A percentile compares a stretch with the other conserved stretches of the same genome.
phyloP scores from a whole-genome alignment of 2,113 vertebrate genomes.

The Xenopus laevis region DNA sequence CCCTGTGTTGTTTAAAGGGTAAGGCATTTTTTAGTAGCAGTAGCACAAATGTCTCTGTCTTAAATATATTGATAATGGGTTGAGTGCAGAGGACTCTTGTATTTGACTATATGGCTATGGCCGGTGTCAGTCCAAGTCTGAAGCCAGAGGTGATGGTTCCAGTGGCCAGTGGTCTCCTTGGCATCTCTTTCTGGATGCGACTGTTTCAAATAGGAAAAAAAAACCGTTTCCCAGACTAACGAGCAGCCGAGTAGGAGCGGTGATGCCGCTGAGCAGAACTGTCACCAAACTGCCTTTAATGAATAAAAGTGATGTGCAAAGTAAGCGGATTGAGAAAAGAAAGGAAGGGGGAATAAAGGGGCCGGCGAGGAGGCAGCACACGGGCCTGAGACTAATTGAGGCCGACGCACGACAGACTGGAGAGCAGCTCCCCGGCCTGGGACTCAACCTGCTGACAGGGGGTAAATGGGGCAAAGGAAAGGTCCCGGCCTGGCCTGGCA shows the following conservation, averaged over 20 bases:
- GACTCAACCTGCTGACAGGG: constrained; percentile 82
- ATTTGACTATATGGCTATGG: too few species aligned
- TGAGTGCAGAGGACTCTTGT: too few species aligned
- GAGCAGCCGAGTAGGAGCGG: not conserved
- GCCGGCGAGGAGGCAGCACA: constrained; percentile 54
- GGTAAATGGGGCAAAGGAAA: constrained; percentile 80
- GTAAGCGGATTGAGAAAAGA: constrained; percentile 54
- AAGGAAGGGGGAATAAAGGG: constrained; percentile 40
- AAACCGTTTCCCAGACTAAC: constrained; percentile 25
- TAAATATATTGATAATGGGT: too few species aligned
- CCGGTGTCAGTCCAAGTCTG: too few species aligned
- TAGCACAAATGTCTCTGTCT: too few species aligned
- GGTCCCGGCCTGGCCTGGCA: constrained; percentile 75
- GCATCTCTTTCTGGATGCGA: not conserved
- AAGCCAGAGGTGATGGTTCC: too few species aligned
- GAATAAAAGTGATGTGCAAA: constrained; percentile 42
- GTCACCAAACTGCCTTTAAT: constrained; percentile 19
- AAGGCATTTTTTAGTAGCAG: too few species aligned
- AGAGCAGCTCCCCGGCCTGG: constrained; percentile 60
- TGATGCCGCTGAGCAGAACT: constrained; percentile 34
- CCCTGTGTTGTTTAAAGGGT: too few species aligned
- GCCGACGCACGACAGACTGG: constrained; percentile 92
- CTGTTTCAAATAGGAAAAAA: constrained; percentile 2
- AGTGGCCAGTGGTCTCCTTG: too few species aligned
- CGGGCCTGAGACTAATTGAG: constrained; percentile 93